phyloP scores from a whole-genome alignment of 2,888 invertebrate species.

The Pterobdella sp. region DNA sequence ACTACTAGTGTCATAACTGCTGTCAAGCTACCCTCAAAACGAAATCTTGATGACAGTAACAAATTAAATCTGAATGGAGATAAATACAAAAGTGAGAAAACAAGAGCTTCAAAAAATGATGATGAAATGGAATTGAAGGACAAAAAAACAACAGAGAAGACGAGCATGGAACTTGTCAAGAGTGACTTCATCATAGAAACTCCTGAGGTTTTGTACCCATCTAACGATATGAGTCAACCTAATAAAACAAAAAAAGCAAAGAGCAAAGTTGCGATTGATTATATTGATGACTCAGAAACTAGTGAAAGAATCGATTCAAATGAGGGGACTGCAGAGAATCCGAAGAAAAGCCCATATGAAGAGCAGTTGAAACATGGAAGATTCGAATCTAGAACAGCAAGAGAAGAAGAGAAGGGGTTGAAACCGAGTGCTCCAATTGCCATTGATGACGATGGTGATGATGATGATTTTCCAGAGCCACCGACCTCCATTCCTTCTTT shows the following conservation, averaged over 20 bases:
- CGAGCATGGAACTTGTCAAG: background rate
- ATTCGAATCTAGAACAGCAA: background rate
- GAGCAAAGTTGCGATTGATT: background rate
- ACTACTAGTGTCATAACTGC: background rate
- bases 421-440: background rate
- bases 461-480: constrained; percentile 9
- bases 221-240: too few species aligned
- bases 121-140: background rate
- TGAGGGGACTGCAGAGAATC: background rate
- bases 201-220: constrained; percentile 4
- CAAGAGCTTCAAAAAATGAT: background rate
- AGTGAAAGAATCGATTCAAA: background rate
- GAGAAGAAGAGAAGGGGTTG: background rate
- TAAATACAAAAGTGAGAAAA: background rate
- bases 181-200: background rate
- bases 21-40: background rate
- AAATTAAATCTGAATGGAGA: constrained; percentile 3
- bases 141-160: background rate
- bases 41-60: background rate
- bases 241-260: background rate
- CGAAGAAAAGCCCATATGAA: background rate
- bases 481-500: background rate
- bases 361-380: background rate
- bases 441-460: background rate
- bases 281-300: constrained; percentile 1